phyloP scores from a whole-genome alignment of 2,888 invertebrate species.

The Microctonus aethiopoides region DNA sequence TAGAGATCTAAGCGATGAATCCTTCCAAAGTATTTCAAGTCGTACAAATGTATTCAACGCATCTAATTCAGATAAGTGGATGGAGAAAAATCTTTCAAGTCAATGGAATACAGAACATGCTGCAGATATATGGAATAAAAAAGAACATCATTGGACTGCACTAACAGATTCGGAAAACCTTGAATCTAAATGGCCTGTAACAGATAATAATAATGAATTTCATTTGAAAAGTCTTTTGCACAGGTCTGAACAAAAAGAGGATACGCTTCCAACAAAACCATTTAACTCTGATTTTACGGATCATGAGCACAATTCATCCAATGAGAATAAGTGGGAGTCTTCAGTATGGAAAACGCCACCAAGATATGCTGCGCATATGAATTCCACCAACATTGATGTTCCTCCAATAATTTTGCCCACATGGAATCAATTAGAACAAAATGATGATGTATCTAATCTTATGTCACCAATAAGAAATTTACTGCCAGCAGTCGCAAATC shows the following conservation, averaged over 20 bases:
- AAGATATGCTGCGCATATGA: constrained; percentile 52
- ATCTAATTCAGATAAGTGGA: constrained; percentile 48
- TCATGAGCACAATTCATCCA: constrained; percentile 46
- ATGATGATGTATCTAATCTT: constrained; percentile 51
- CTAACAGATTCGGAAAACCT: constrained; percentile 40
- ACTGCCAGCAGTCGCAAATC: constrained; percentile 61
- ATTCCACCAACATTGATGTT: constrained; percentile 55
- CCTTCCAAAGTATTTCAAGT: constrained; percentile 54
- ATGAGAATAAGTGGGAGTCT: constrained; percentile 54
- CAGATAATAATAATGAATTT: constrained; percentile 49
- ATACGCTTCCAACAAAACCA: constrained; percentile 24
- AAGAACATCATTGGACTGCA: constrained; percentile 51
- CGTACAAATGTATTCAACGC: constrained; percentile 40
- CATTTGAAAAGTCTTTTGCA: constrained; percentile 49
- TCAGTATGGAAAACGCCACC: constrained; percentile 62
- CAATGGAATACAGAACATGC: constrained; percentile 49
- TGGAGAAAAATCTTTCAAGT: constrained; percentile 32
- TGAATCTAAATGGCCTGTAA: constrained; percentile 52
- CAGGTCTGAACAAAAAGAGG: not conserved
- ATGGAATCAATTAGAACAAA: constrained; percentile 54
- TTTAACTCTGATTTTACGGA: constrained; percentile 68
- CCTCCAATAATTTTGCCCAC: constrained; percentile 57
- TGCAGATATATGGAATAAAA: constrained; percentile 46
- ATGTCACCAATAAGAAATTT: constrained; percentile 61
- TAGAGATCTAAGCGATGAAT: constrained; percentile 62